Evolutionary conservation across 2,113 vertebrate species (phyloP).

Genomic region (Gallinago jamesoni): DNA sequence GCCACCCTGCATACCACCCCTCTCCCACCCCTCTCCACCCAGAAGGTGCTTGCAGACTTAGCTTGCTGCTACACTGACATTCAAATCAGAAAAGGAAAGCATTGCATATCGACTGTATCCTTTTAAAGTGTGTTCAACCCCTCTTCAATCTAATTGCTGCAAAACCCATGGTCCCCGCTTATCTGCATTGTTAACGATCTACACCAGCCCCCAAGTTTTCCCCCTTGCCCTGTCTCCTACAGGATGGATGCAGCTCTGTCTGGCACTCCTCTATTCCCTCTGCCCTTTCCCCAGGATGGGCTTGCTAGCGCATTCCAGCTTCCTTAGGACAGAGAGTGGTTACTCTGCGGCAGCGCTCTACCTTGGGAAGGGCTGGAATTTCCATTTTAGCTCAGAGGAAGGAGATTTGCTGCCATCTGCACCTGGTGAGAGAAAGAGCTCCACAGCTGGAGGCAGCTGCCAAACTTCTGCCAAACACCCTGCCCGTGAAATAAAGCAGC

Average conservation of each 20-base stretch:
- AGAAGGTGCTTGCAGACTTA: background rate
- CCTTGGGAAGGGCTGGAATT: conserved; percentile 16
- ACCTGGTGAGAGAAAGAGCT: conserved; percentile 55
- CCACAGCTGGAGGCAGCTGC: conserved; percentile 37
- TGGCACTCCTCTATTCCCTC: background rate
- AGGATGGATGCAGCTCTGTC: background rate
- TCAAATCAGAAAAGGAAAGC: background rate
- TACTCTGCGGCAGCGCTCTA: background rate
- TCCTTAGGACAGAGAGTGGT: background rate
- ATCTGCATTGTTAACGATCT: background rate
- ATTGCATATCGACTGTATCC: background rate
- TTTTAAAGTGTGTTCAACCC: background rate
- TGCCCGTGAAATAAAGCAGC: background rate
- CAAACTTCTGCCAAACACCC: background rate
- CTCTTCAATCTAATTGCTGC: background rate
- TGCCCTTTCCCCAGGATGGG: background rate
- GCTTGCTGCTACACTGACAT: background rate
- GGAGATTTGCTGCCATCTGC: conserved; percentile 62
- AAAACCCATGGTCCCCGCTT: background rate
- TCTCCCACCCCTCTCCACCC: background rate
- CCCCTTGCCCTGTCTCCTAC: background rate
- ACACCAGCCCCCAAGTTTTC: background rate
- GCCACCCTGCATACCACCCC: background rate
- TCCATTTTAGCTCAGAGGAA: conserved; percentile 6
- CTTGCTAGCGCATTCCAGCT: background rate